Conservation (phyloP, 2,797 vertebrate genomes). For the Ispidina lecontei region DNA sequence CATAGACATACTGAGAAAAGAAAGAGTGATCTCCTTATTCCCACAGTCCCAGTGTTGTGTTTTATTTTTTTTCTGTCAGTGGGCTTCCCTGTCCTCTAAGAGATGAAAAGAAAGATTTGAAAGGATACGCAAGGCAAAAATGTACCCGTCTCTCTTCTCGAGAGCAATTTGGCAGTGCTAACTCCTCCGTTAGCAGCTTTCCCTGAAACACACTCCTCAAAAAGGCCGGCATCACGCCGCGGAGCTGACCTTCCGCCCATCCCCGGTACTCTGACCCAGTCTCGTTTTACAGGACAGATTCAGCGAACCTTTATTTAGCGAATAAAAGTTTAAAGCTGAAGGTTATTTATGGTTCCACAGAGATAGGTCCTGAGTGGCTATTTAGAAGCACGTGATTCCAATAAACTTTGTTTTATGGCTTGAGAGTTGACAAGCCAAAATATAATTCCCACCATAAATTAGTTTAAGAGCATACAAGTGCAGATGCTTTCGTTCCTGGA, state of each 20-base stretch:
- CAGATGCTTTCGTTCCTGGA: conserved; percentile 93
- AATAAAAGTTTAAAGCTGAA: conserved; percentile 93
- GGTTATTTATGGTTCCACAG: conserved; percentile 97
- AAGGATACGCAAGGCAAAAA: conserved; percentile 18
- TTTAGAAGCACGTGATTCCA: conserved; percentile 97
- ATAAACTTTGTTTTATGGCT: conserved; percentile 99
- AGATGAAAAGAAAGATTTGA: conserved; percentile 50
- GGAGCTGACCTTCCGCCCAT: conserved; percentile 50
- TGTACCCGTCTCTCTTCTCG: conserved; percentile 2
- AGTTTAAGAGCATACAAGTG: conserved; percentile 93
- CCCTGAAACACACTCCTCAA: conserved; percentile 33
- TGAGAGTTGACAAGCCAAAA: conserved; percentile 99
- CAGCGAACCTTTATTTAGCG: conserved; percentile 83
- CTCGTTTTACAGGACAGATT: conserved; percentile 73
- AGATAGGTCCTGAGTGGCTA: conserved; percentile 96
- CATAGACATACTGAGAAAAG: background rate
- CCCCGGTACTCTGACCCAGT: conserved; percentile 59
- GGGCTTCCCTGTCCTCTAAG: background rate
- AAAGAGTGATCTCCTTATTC: background rate
- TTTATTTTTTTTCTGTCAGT: background rate
- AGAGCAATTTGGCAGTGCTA: background rate
- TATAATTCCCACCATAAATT: conserved; percentile 99
- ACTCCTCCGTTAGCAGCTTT: conserved; percentile 13
- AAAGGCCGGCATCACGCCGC: conserved; percentile 38
- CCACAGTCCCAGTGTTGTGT: background rate